These are phyloP conservation scores for Thrips palmi DNA, from an alignment of 1,140 invertebrate genomes.

Conservation along the genomic window DNA sequence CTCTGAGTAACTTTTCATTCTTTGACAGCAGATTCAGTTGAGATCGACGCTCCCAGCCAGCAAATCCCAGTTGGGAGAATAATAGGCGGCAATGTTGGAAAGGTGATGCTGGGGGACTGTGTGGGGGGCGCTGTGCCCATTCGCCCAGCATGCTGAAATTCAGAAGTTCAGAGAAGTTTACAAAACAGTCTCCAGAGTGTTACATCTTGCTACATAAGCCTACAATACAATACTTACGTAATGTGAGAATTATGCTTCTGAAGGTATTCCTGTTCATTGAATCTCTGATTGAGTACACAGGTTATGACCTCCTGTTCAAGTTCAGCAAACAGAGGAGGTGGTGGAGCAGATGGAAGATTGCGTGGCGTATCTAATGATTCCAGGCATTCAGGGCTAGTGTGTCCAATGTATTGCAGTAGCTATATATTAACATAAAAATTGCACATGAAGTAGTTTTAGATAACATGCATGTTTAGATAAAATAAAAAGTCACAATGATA, in stretches of 20 bases:
- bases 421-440: slow-evolving; percentile 23
- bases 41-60: slow-evolving; percentile 72
- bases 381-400: slow-evolving; percentile 81
- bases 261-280: slow-evolving; percentile 52
- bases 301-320: slow-evolving; percentile 68
- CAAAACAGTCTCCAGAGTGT: not conserved
- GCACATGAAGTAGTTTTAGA: slow-evolving; percentile 9
- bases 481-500: slow-evolving; percentile 8
- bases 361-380: slow-evolving; percentile 44
- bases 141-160: not conserved
- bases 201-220: slow-evolving; percentile 7
- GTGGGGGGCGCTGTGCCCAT: not conserved
- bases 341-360: slow-evolving; percentile 41
- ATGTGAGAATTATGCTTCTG: slow-evolving; percentile 19
- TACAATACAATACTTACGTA: slow-evolving; percentile 14
- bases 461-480: slow-evolving; percentile 1
- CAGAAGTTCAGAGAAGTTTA: not conserved
- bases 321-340: slow-evolving; percentile 42
- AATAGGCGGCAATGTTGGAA: slow-evolving; percentile 76
- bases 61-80: slow-evolving; percentile 75
- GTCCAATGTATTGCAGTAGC: slow-evolving; percentile 76
- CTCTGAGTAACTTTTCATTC: slow-evolving; percentile 75
- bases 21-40: slow-evolving; percentile 75
- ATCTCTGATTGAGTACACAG: slow-evolving; percentile 61
- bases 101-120: slow-evolving; percentile 27